A percentile compares a stretch with the other conserved stretches of the same genome.
Evolutionary conservation across 1,140 invertebrate genomes (phyloP).

Genomic region (Agrypnia vestita): DNA sequence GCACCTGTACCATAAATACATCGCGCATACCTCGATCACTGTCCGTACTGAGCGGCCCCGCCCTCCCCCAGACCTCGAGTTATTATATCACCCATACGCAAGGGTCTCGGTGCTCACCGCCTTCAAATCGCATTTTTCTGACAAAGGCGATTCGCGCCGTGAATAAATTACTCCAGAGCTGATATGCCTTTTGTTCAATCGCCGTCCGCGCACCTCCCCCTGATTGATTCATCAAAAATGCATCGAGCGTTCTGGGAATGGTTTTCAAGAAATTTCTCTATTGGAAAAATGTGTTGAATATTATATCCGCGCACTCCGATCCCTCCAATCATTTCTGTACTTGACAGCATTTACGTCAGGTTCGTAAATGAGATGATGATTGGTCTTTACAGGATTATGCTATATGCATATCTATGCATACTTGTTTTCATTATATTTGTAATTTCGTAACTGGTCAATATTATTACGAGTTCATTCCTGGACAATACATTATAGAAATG

Average conservation of each 20-base stretch:
- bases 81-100: not conserved
- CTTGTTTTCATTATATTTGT: too few species aligned
- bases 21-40: slow-evolving; percentile 19
- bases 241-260: slow-evolving; percentile 14
- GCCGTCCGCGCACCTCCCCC: not conserved
- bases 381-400: too few species aligned
- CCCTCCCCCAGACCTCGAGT: slow-evolving; percentile 1
- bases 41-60: not conserved
- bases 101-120: not conserved
- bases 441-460: too few species aligned
- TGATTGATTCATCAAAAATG: slow-evolving; percentile 58
- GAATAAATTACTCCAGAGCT: slow-evolving; percentile 36
- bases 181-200: slow-evolving; percentile 39
- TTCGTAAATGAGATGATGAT: too few species aligned
- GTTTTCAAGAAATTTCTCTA: not conserved
- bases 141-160: slow-evolving; percentile 26
- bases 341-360: too few species aligned
- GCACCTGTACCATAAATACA: slow-evolving; percentile 38
- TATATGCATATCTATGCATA: too few species aligned
- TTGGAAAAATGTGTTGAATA: too few species aligned
- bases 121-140: slow-evolving; percentile 25
- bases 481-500: too few species aligned
- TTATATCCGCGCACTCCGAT: too few species aligned
- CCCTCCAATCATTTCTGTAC: too few species aligned
- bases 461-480: too few species aligned